Evolutionary conservation across 35 echinoderm and acorn worm species (phyloP).

Genomic region (Hemicentrotus pulcherrimus): DNA sequence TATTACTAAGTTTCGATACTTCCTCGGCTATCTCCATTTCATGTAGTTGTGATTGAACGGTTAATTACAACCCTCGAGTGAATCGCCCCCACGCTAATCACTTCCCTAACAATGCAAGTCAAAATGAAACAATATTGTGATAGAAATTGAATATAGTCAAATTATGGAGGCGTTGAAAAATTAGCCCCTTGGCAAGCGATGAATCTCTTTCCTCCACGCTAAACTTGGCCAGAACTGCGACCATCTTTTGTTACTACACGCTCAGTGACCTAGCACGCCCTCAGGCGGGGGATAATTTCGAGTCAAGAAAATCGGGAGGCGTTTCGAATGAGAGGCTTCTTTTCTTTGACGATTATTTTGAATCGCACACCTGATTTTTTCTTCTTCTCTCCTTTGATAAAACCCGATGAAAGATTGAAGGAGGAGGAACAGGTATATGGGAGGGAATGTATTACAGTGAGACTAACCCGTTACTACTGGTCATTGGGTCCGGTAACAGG

Average conservation of each 20-base stretch:
- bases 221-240: not conserved
- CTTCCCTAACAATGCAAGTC: conserved; percentile 5
- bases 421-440: not conserved
- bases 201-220: conserved; percentile 24
- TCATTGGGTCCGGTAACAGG: not conserved
- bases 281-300: conserved; percentile 34
- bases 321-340: not conserved
- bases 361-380: not conserved
- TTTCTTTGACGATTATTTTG: not conserved
- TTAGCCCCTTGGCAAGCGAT: not conserved
- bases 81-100: not conserved
- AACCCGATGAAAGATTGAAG: not conserved
- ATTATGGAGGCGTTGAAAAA: conserved; percentile 7
- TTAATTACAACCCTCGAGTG: not conserved
- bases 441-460: not conserved
- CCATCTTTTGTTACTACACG: conserved; percentile 13
- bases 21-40: not conserved
- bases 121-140: conserved; percentile 33
- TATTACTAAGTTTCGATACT: not conserved
- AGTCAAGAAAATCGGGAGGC: not conserved
- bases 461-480: not conserved
- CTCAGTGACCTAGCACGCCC: conserved; percentile 34
- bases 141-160: conserved; percentile 24
- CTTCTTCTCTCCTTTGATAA: not conserved
- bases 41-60: not conserved